Evolutionary conservation across 2,113 vertebrate genomes (phyloP), one percentile per base, ranked within the genome.

Genomic region (Spea bombifrons): DNA sequence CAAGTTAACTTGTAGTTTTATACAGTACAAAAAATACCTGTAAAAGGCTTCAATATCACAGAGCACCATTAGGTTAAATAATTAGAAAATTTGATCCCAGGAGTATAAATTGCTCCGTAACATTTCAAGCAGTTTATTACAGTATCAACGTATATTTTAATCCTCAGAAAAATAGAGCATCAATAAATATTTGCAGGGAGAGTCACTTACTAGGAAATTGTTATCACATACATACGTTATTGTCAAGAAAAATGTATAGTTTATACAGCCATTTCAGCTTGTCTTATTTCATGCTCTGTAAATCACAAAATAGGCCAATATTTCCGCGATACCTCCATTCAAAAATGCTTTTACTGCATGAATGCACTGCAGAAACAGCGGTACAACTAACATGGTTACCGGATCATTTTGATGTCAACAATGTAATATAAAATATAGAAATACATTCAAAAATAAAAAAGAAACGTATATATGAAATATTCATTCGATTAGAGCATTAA

Each of bases 271-370:
- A 17, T 63, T 73, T 47, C 44, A 48, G 45, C 55, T 57, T 61
- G 66, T 70, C 66, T 63, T 70, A 70, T 77, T 70, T 77, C 66
- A 64, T 70, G 66, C 75, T 77, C 66, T 7, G 46, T 43, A 63
- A 70, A 59, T 71, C 75, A 70, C 68, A 67, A 76, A 76, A 76
- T 69, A 48, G 45, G 15, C 44, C n/a, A 59, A 59, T 59, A 63
- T 63, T 70, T 48, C n/a, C 30, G 50, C 7, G 15, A 57, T 30
- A 46, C 63, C 12, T 61, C 16, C 15, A 2, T 59, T 13, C 55
- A 2, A 30, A n/a, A 59, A 59, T 3, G 15, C 30, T 64, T 64
- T 13, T 30, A 64, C 61, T 16, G 61, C 61, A 8, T 9, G 5
- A 64, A 30, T 64, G n/a, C 16, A 16, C 61, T 16, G 4, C 61